Evolutionary conservation across 2,888 invertebrate species (phyloP).

Genomic region (Patella ulyssiponensis): DNA sequence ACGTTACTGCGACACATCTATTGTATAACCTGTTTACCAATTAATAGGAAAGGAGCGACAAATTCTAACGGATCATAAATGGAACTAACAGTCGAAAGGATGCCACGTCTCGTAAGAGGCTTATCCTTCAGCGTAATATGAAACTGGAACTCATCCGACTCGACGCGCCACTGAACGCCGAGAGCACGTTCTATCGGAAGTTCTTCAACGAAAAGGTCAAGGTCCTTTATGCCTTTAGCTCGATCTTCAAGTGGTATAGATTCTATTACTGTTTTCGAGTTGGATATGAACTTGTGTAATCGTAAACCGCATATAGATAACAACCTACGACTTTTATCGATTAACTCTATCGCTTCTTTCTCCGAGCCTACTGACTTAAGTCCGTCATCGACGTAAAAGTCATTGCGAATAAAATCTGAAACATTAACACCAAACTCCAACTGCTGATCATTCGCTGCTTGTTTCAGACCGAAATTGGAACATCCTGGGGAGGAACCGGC

Average conservation of each 20-base stretch:
- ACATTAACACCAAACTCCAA: conserved; percentile 27
- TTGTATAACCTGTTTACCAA: conserved; percentile 27
- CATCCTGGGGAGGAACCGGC: conserved; percentile 39
- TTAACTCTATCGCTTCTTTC: no score
- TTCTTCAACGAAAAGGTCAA: conserved; percentile 16
- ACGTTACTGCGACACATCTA: conserved; percentile 16
- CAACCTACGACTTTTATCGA: no score
- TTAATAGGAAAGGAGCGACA: conserved; percentile 18
- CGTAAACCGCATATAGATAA: conserved; percentile 32
- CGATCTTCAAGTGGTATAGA: conserved; percentile 37
- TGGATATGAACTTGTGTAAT: conserved; percentile 46
- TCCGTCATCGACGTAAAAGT: conserved; percentile 49
- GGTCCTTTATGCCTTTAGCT: conserved; percentile 24
- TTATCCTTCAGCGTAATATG: no score
- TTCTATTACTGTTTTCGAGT: conserved; percentile 41
- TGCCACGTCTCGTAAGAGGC: no score
- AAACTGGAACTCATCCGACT: neutral
- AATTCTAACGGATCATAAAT: conserved; percentile 29
- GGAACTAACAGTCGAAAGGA: conserved; percentile 6
- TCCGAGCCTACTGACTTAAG: conserved; percentile 6
- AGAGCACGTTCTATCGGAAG: conserved; percentile 4
- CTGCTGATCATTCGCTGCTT: conserved; percentile 23
- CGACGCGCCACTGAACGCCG: conserved; percentile 7
- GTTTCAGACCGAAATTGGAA: conserved; percentile 36
- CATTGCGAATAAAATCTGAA: conserved; percentile 30